These are phyloP conservation scores for Oxygymnocypris stewartii DNA, from an alignment of 2,113 vertebrate genomes.

Conservation along the genomic window DNA sequence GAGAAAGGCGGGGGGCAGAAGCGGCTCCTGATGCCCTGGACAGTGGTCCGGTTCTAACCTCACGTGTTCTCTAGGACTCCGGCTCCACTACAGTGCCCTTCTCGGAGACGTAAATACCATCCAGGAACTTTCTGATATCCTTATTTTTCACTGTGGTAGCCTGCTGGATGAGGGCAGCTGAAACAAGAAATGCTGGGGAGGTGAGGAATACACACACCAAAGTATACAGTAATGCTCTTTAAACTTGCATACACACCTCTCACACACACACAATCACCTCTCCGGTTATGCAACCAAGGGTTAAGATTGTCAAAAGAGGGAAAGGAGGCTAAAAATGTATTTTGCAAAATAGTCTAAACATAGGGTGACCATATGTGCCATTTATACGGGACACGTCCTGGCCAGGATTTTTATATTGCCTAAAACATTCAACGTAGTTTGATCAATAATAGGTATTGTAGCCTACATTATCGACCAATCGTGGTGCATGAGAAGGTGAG, in stretches of 20 bases:
- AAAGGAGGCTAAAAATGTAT: not conserved
- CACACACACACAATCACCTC: not conserved
- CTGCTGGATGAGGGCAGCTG: slow-evolving; percentile 98
- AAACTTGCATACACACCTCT: not conserved
- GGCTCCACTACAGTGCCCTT: slow-evolving; percentile 88
- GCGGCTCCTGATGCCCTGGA: slow-evolving; percentile 2
- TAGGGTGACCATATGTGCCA: no score
- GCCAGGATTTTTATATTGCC: no score
- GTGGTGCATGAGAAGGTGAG: no score
- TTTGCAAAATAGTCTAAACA: not conserved
- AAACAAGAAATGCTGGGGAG: slow-evolving; percentile 63
- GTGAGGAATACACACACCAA: slow-evolving; percentile 51
- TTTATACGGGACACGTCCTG: no score
- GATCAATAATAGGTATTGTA: no score
- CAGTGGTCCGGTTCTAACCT: slow-evolving; percentile 68
- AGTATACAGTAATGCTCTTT: no score
- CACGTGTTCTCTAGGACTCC: slow-evolving; percentile 74
- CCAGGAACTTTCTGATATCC: slow-evolving; percentile 99
- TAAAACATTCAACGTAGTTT: no score
- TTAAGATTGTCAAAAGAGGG: not conserved
- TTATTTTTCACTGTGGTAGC: slow-evolving; percentile 99
- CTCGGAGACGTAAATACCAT: slow-evolving; percentile 98
- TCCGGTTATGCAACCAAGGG: not conserved
- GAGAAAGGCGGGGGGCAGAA: not conserved
- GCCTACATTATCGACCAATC: no score